These are phyloP conservation scores for Boloria euphrosyne DNA, from an alignment of 2,888 invertebrate species.

Conservation along the genomic window DNA sequence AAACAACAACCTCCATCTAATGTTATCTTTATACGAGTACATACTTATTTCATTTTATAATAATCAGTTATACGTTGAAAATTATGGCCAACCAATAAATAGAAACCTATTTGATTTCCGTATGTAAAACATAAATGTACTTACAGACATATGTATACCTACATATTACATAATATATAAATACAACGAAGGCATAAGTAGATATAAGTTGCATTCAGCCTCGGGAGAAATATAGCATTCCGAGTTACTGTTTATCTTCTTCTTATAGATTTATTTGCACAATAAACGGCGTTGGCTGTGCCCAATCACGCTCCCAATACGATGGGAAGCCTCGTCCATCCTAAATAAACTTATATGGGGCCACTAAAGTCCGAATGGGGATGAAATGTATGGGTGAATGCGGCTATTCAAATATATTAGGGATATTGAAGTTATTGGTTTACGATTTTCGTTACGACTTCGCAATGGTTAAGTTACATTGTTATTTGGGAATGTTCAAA, in stretches of 20 bases:
- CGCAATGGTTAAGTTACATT: constrained; percentile 22
- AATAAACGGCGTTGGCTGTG: constrained; percentile 62
- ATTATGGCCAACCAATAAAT: too few relatives aligned
- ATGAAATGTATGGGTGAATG: constrained; percentile 34
- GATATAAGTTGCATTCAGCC: neutral
- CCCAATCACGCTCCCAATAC: constrained; percentile 70
- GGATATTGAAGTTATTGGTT: constrained; percentile 35
- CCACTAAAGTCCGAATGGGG: constrained; percentile 50
- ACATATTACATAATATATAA: too few relatives aligned
- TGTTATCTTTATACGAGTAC: too few relatives aligned
- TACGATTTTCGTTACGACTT: constrained; percentile 32
- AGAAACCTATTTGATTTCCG: too few relatives aligned
- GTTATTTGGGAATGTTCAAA: constrained; percentile 15
- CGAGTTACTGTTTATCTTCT: constrained; percentile 52
- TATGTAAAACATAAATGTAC: too few relatives aligned
- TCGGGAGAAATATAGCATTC: constrained; percentile 37
- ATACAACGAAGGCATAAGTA: too few relatives aligned
- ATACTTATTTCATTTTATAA: too few relatives aligned
- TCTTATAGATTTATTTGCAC: constrained; percentile 71
- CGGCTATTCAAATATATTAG: constrained; percentile 35
- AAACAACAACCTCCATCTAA: too few relatives aligned
- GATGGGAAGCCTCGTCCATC: constrained; percentile 56
- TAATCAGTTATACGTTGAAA: too few relatives aligned
- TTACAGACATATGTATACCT: too few relatives aligned
- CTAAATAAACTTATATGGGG: constrained; percentile 65